Evolutionary conservation across 1,140 invertebrate species (phyloP), one percentile per base, ranked within the genome.

Genomic region (Radopholus similis): DNA sequence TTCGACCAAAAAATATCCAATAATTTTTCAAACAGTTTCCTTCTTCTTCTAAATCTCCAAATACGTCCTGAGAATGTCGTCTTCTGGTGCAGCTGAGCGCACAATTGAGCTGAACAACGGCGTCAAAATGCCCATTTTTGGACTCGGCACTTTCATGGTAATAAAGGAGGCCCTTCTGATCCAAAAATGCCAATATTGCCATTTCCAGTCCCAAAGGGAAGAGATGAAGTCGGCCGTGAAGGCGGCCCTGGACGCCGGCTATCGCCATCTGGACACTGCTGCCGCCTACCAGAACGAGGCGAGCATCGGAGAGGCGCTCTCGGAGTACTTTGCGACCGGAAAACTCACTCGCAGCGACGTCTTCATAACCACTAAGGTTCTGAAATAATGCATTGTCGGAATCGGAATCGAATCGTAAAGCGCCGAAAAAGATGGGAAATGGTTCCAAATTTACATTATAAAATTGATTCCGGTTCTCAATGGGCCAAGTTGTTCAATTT

Each of bases 311-410:
- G 86, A 85, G 51, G 88, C 89, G 44, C 83, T 92, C 11, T 88
- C 89, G 75, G 86, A 88, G 79, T 90, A 89, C 88, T 85, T 91
- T 51, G 83, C 86, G 65, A 85, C 87, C 47, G 89, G 89, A 26
- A 86, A 85, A 78, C 83, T 90, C 3, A 89, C 87, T 68, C 85
- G 90, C 44, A 87, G 90, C 76, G 90, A 92, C 32, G 83, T 92
- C 26, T 93, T 90, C 82, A 86, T 92, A 63, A 89, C 89, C 1
- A 90, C 90, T 18, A 92, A n/a, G n/a, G n/a, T n/a, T n/a, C 91
- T 84, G 86, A 90, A 56, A 44, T 13, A 26, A n/a, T 34, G 9
- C 15, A n/a, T 18, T 28, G 8, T n/a, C n/a, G n/a, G n/a, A 74
- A 23, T 34, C 54, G n/a, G 60, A n/a, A 18, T 63, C 28, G 57